Percentiles rank a stretch among this genome's conserved stretches.
Evolutionary conservation across 2,888 invertebrate genomes (phyloP).

Genomic region (Leucozona laternaria): DNA sequence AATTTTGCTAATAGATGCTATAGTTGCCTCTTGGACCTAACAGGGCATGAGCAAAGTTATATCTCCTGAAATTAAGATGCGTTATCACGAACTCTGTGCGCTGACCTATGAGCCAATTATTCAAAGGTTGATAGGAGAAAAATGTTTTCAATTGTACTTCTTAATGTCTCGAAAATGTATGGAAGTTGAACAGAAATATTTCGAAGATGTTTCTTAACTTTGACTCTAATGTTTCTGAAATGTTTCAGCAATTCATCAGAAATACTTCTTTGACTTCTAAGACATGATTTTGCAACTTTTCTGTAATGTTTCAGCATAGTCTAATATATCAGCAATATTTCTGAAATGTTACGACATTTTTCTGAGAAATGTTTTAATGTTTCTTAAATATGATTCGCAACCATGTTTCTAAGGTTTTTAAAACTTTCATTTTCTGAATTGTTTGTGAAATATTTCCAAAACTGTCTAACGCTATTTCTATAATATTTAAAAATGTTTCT

Average conservation of each 20-base stretch:
- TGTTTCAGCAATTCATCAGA: background rate
- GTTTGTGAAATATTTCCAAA: no score
- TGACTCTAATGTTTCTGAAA: slow-evolving; percentile 1
- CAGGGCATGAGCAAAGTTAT: background rate
- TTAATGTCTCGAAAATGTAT: background rate
- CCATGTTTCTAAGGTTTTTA: no score
- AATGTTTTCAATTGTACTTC: background rate
- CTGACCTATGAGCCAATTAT: slow-evolving; percentile 32
- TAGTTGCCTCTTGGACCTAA: background rate
- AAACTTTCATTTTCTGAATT: no score
- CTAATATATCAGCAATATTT: background rate
- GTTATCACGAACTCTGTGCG: slow-evolving; percentile 36
- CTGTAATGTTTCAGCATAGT: background rate
- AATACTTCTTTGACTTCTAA: background rate
- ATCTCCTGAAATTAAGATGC: slow-evolving; percentile 46
- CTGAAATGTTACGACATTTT: no score
- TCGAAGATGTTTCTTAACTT: slow-evolving; percentile 1
- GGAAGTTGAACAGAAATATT: background rate
- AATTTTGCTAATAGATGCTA: slow-evolving; percentile 67
- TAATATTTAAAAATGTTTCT: no score
- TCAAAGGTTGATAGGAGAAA: background rate
- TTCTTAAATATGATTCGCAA: no score
- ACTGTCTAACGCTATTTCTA: no score
- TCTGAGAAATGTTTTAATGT: no score
- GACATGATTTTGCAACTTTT: no score